Conservation (phyloP, 2,113 vertebrate genomes). For the Protomyctophum bolini region DNA sequence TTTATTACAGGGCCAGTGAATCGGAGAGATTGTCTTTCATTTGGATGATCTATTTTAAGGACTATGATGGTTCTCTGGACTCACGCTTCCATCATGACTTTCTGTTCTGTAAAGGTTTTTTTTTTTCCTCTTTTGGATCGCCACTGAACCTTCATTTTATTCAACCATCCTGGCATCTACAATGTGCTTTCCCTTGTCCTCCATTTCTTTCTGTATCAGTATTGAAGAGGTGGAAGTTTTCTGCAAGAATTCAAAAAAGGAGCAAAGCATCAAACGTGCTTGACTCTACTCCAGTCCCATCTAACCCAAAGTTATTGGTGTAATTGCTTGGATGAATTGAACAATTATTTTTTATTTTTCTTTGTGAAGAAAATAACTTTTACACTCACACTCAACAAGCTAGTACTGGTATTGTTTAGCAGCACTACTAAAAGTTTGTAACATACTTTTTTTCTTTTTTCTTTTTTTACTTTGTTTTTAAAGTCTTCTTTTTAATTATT, state of each 20-base stretch:
- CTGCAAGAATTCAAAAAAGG: conserved; percentile 42
- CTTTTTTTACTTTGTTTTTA: conserved; percentile 35
- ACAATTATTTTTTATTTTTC: background rate
- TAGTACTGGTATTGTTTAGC: conserved; percentile 51
- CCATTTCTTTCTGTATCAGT: background rate
- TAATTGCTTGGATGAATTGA: conserved; percentile 27
- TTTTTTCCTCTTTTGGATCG: conserved; percentile 30
- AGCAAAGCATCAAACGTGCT: conserved; percentile 58
- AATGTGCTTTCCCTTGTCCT: conserved; percentile 29
- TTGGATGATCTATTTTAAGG: conserved; percentile 12
- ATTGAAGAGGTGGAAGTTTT: conserved; percentile 32
- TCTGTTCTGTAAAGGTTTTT: background rate
- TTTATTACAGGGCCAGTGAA: conserved; percentile 77
- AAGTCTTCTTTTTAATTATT: conserved; percentile 44
- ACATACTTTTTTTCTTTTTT: conserved; percentile 21
- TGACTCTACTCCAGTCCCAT: conserved; percentile 47
- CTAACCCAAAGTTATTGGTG: conserved; percentile 20
- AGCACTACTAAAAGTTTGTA: conserved; percentile 56
- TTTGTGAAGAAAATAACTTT: conserved; percentile 52
- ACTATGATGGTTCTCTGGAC: conserved; percentile 53
- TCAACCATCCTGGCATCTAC: conserved; percentile 46
- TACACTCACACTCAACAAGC: conserved; percentile 37
- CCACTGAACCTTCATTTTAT: conserved; percentile 37
- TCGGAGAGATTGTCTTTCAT: background rate
- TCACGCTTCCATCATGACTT: background rate